These are phyloP conservation scores for Ceyx erithaca DNA, from an alignment of 2,797 vertebrate species.

Conservation along the genomic window DNA sequence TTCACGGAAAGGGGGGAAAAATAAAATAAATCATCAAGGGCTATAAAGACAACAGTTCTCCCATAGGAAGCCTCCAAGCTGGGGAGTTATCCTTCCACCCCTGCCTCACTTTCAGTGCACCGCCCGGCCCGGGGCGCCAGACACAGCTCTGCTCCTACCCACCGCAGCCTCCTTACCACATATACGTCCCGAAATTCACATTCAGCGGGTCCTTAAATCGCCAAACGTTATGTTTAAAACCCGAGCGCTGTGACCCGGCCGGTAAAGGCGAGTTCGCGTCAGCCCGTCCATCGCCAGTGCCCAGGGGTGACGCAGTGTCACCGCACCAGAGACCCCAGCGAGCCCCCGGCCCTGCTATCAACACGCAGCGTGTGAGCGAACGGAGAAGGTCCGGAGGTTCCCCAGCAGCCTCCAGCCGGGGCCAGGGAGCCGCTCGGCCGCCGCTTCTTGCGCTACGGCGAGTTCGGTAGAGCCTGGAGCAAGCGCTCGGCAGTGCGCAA, in stretches of 20 bases:
- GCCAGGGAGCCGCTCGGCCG: neutral
- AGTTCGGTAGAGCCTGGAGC: neutral
- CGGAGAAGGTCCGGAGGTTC: neutral
- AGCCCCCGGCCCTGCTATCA: neutral
- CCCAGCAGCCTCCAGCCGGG: neutral
- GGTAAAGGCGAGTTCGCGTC: neutral
- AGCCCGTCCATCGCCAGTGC: neutral
- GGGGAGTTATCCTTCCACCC: neutral
- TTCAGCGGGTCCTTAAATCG: neutral
- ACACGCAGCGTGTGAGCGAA: neutral
- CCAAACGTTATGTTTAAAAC: rapidly evolving
- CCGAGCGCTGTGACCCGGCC: rapidly evolving
- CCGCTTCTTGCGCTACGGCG: neutral
- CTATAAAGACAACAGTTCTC: neutral
- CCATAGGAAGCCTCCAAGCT: neutral
- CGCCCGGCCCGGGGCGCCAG: neutral
- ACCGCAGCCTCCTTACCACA: neutral
- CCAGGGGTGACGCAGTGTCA: no score
- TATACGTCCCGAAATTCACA: neutral
- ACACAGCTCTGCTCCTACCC: neutral
- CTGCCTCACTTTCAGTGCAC: neutral
- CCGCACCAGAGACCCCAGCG: no score
- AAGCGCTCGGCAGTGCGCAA: neutral
- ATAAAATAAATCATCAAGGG: neutral
- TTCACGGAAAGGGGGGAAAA: neutral